Evolutionary conservation across 2,113 vertebrate genomes (phyloP), one percentile per base, ranked within the genome.

Genomic region (Thymallus thymallus): DNA sequence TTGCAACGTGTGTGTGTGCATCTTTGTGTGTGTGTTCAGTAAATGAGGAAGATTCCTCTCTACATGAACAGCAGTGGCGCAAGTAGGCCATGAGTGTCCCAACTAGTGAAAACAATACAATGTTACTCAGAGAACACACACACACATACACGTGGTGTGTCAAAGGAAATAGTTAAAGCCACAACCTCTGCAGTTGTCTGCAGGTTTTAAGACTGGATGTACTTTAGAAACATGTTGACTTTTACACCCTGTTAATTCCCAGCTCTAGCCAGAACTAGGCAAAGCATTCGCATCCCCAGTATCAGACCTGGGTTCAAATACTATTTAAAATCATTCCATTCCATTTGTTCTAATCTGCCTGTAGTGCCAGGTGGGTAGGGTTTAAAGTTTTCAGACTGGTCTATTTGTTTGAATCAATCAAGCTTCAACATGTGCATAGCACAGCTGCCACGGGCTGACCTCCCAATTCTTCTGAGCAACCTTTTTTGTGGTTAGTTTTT

Each of bases 161-260:
- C 45, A 55, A 51, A 7, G 3, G 3, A 56, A 20, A 58, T 29
- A 55, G 10, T 41, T 73, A 70, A 82, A 67, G 73, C 16, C 14
- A 61, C 26, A 71, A 69, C 68, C 16, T 16, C 4, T 48, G 24
- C 6, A 23, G 30, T 66, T 30, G 14, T 32, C 14, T 35, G 66
- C 55, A 6, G 66, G 72, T 70, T 23, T 26, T 26, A 12, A 76
- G 23, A 82, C 77, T 80, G 69, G n/a, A 72, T 82, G 77, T 72
- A 61, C 68, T 78, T 77, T 24, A 73, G 2, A 77, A 82, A 68
- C 72, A 48, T 72, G 71, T 82, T 80, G 76, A 73, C 80, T 83
- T 78, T 80, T 73, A 81, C 73, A 73, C 64, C 58, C 64, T 69
- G 79, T 81, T 75, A 71, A 67, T 72, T 82, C 60, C 24, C 51